Base-by-base conservation (phyloP, 2,888 invertebrate species). In the Yponomeuta sedellus region DNA sequence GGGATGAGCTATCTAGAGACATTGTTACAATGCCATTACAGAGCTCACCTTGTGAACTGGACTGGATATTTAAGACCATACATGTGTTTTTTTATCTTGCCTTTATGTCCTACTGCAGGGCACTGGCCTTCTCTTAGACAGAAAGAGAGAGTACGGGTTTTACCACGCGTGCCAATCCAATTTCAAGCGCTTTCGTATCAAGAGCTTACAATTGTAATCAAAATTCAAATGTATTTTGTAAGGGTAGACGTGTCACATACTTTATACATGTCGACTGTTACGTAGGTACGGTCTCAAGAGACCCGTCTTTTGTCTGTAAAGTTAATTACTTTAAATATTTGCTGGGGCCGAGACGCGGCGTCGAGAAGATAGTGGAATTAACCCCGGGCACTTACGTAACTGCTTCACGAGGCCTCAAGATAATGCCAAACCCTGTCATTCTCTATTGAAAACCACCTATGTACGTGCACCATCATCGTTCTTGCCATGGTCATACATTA, bases 401-500 rank as follows among this genome's bases (percentile, higher is more conserved):
- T 20, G 59, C 25, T 11, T 59, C 34, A 52, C 44, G 44, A 65
- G 64, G 66, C 66, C 69, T 61, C 71, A 66, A 71, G 71, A 73
- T 73, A 59, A 59, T 10, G 25, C 59, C 59, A 22, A 70, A 71
- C 66, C 69, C 67, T 68, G 67, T 64, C 67, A 16, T 16, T 66
- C 66, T 69, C 68, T 70, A 72, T 72, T 73, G 69, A 70, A 73
- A 71, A 71, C 72, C 68, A 69, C 67, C 69, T 67, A 68, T 69
- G 25, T 69, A 66, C 57, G 56, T 66, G 66, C 25, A 62, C 59
- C 39, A 65, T 67, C 20, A 58, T 22, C 58, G 58, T 44, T 6
- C 12, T 20, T 58, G 19, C 4, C 58, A 20, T 19, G 10, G 0
- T 58, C 5, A 25, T 25, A 25, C 5, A 25, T n/a, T n/a, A n/a